Conservation (phyloP, 2,888 invertebrate genomes). For the Trachelus tabidus region DNA sequence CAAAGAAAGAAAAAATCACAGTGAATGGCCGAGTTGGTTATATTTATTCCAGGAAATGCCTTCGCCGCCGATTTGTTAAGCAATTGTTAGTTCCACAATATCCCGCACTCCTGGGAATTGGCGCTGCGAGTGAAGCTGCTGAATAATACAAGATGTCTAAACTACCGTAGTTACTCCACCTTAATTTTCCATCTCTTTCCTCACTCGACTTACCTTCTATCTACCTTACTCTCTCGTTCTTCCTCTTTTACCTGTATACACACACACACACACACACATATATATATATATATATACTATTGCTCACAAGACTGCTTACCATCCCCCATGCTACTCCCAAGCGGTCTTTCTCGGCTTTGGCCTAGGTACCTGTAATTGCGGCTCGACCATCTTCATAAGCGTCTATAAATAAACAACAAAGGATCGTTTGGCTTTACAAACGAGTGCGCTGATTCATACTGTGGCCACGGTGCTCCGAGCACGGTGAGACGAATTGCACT, state of each 20-base stretch:
- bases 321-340: constrained; percentile 6
- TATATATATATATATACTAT: not conserved
- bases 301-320: not conserved
- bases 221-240: not conserved
- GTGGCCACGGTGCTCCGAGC: not conserved
- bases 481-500: not conserved
- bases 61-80: constrained; percentile 39
- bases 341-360: constrained; percentile 16
- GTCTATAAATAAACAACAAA: constrained; percentile 24
- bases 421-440: constrained; percentile 7
- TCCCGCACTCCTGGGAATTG: constrained; percentile 25
- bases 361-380: constrained; percentile 25
- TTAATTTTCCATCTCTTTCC: not conserved
- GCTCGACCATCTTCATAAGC: constrained; percentile 15
- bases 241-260: too few relatives aligned
- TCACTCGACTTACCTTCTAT: not conserved
- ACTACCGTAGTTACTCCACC: constrained; percentile 30
- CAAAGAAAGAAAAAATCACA: constrained; percentile 30
- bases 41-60: constrained; percentile 40
- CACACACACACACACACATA: too few relatives aligned
- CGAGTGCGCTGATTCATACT: not conserved
- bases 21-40: constrained; percentile 31
- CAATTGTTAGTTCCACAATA: constrained; percentile 31
- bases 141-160: constrained; percentile 43
- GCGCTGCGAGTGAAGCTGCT: constrained; percentile 32